phyloP scores from a whole-genome alignment of 2,888 invertebrate species.

The Adela reaumurella region DNA sequence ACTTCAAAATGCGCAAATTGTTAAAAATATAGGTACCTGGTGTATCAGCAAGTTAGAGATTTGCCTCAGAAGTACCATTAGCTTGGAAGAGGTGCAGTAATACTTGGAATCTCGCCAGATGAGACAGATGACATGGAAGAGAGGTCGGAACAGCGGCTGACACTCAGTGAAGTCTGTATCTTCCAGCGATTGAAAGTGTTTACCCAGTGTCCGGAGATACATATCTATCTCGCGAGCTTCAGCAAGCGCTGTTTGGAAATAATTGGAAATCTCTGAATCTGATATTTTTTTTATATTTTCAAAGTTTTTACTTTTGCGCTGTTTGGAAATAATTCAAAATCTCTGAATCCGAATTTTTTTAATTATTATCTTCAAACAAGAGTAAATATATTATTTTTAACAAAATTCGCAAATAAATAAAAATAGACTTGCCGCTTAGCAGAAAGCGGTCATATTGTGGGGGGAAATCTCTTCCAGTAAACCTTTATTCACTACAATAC shows the following conservation, averaged over 20 bases:
- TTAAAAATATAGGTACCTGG: constrained; percentile 55
- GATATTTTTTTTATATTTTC: too few relatives aligned
- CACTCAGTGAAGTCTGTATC: constrained; percentile 85
- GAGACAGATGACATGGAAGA: constrained; percentile 84
- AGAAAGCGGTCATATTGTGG: too few relatives aligned
- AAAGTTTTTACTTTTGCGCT: too few relatives aligned
- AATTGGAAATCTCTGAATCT: too few relatives aligned
- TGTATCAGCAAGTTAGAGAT: constrained; percentile 87
- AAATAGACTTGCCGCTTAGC: too few relatives aligned
- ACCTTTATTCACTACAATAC: too few relatives aligned
- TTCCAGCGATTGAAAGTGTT: constrained; percentile 75
- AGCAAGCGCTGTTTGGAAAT: constrained; percentile 70
- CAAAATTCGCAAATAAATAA: too few relatives aligned
- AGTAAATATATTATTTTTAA: too few relatives aligned
- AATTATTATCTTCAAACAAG: too few relatives aligned
- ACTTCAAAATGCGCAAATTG: neutral
- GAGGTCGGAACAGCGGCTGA: constrained; percentile 68
- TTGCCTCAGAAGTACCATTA: constrained; percentile 85
- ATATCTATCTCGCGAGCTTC: constrained; percentile 90
- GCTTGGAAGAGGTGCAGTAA: constrained; percentile 84
- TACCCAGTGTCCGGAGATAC: constrained; percentile 78
- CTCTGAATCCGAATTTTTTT: too few relatives aligned
- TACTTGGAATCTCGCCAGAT: constrained; percentile 89
- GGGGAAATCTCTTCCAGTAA: too few relatives aligned
- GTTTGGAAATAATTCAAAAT: too few relatives aligned